Evolutionary conservation across 2,888 invertebrate genomes (phyloP).

Genomic region (Frankliniella fusca): DNA sequence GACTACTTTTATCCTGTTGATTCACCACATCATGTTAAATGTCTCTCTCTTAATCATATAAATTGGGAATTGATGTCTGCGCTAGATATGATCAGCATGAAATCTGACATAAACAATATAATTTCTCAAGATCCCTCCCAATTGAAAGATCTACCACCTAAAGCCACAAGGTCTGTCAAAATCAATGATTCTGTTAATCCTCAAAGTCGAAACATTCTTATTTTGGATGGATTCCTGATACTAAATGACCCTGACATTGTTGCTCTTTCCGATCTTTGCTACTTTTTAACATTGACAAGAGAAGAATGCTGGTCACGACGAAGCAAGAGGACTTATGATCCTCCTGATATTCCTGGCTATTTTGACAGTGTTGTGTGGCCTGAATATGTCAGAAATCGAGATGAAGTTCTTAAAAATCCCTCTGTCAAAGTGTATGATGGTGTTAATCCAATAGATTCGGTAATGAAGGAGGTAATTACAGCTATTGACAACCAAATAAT

Average conservation of each 20-base stretch:
- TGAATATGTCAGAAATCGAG: slow-evolving; percentile 56
- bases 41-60: slow-evolving; percentile 63
- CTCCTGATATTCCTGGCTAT: slow-evolving; percentile 82
- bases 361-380: slow-evolving; percentile 91
- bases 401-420: neutral
- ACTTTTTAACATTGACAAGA: slow-evolving; percentile 66
- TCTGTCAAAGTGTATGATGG: too few relatives aligned
- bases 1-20: slow-evolving; percentile 66
- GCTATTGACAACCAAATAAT: too few relatives aligned
- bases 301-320: slow-evolving; percentile 65
- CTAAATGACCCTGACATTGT: slow-evolving; percentile 65
- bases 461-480: too few relatives aligned
- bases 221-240: slow-evolving; percentile 73
- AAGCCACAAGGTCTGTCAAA: neutral
- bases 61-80: slow-evolving; percentile 72
- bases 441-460: too few relatives aligned
- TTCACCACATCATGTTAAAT: slow-evolving; percentile 60
- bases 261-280: slow-evolving; percentile 66
- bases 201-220: slow-evolving; percentile 48
- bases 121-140: slow-evolving; percentile 30
- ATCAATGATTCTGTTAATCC: neutral
- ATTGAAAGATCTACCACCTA: neutral
- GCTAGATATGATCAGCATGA: slow-evolving; percentile 69
- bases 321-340: slow-evolving; percentile 64
- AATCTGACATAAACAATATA: slow-evolving; percentile 53